phyloP scores from a whole-genome alignment of 2,113 vertebrate genomes.

The Pycnonotus jocosus region DNA sequence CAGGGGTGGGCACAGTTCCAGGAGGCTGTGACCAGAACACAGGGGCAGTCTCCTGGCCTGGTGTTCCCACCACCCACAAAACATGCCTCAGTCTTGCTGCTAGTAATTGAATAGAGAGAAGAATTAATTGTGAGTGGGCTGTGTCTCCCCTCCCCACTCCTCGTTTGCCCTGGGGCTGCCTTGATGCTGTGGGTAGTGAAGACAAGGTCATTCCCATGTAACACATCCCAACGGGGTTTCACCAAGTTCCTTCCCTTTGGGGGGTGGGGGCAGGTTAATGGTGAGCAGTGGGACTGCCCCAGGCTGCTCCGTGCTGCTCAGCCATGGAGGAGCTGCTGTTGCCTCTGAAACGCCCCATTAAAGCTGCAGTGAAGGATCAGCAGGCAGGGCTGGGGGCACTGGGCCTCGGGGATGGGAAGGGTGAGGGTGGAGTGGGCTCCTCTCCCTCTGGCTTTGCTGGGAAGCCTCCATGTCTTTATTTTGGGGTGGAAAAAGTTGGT shows the following conservation, averaged over 20 bases:
- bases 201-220: slow-evolving; percentile 71
- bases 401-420: background rate
- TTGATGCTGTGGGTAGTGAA: slow-evolving; percentile 58
- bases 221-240: slow-evolving; percentile 55
- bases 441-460: background rate
- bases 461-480: background rate
- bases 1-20: background rate
- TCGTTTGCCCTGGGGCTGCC: slow-evolving; percentile 16
- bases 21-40: background rate
- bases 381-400: background rate
- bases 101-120: slow-evolving; percentile 37
- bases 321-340: slow-evolving; percentile 69
- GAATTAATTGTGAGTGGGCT: slow-evolving; percentile 11
- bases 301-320: slow-evolving; percentile 66
- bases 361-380: slow-evolving; percentile 37
- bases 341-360: slow-evolving; percentile 74
- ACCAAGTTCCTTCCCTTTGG: slow-evolving; percentile 12
- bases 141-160: background rate
- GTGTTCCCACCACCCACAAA: background rate
- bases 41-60: background rate
- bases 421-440: background rate
- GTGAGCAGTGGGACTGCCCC: slow-evolving; percentile 58
- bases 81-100: background rate
- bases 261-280: slow-evolving; percentile 21
- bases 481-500: background rate